phyloP scores from a whole-genome alignment of 2,797 vertebrate genomes.

The Melopsittacus undulatus region DNA sequence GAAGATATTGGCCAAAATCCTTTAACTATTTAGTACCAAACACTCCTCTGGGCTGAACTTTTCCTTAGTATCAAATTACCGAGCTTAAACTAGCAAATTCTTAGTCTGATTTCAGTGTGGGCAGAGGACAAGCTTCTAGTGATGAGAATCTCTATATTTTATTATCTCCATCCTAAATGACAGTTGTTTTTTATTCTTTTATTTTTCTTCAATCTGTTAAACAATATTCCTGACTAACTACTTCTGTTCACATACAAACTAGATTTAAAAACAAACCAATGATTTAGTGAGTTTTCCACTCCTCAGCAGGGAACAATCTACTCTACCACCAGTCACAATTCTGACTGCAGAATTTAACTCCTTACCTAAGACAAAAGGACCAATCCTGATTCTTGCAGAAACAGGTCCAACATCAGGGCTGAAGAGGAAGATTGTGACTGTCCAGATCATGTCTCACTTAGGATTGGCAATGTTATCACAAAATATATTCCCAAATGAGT shows the following conservation, averaged over 20 bases:
- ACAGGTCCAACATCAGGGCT: not conserved
- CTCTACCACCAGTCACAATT: not conserved
- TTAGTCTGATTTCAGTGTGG: not conserved
- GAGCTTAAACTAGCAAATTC: not conserved
- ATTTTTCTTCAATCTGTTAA: not conserved
- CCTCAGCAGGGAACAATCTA: not conserved
- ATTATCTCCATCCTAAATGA: not conserved
- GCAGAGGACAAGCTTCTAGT: not conserved
- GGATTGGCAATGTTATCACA: not conserved
- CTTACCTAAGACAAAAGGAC: not conserved
- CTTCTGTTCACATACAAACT: not conserved
- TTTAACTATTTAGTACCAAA: conserved; percentile 46
- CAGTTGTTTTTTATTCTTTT: not conserved
- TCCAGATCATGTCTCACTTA: not conserved
- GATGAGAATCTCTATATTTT: not conserved
- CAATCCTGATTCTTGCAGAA: not conserved
- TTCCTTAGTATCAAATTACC: conserved; percentile 27
- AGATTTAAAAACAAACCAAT: not conserved
- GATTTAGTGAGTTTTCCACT: not conserved
- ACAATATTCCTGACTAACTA: not conserved
- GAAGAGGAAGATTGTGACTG: not conserved
- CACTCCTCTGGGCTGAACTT: conserved; percentile 26
- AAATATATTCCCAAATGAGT: not conserved
- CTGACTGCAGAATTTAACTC: not conserved
- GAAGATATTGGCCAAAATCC: conserved; percentile 29